Conservation (phyloP, 2,797 vertebrate genomes). For the Gallinago solitaria region DNA sequence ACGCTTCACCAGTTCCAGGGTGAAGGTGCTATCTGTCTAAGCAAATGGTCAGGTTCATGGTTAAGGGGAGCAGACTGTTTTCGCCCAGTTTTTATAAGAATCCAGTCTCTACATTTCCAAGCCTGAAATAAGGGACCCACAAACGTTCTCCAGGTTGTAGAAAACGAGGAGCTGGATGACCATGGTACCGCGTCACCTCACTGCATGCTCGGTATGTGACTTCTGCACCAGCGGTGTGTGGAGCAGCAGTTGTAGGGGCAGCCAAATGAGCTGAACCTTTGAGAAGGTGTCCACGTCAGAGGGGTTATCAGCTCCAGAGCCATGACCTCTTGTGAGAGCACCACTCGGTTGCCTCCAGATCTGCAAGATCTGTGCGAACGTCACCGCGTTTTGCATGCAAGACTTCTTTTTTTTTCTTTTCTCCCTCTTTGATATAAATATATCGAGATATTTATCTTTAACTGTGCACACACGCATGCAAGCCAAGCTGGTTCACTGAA, state of each 20-base stretch:
- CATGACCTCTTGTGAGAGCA: not conserved
- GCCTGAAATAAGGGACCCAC: not conserved
- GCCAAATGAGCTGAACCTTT: not conserved
- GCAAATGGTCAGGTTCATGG: not conserved
- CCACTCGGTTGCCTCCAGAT: not conserved
- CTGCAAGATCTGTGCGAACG: not conserved
- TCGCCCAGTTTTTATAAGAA: not conserved
- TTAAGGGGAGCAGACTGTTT: not conserved
- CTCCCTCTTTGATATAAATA: constrained; percentile 29
- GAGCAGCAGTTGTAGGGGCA: not conserved
- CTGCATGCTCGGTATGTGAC: fast-evolving
- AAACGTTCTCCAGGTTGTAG: not conserved
- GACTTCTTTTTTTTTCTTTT: not conserved
- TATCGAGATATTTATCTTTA: not conserved
- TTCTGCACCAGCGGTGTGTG: not conserved
- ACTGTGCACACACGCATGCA: not conserved
- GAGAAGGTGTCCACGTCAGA: not conserved
- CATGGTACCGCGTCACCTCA: not conserved
- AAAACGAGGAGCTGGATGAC: not conserved
- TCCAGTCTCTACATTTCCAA: not conserved
- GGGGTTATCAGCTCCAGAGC: not conserved
- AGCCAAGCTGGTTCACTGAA: not conserved
- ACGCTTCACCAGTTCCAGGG: not conserved
- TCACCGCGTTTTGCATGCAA: constrained; percentile 10
- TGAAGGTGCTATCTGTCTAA: not conserved